Evolutionary conservation across 2,113 vertebrate species (phyloP), one percentile per base, ranked within the genome.

Genomic region (Pleuronectes platessa): DNA sequence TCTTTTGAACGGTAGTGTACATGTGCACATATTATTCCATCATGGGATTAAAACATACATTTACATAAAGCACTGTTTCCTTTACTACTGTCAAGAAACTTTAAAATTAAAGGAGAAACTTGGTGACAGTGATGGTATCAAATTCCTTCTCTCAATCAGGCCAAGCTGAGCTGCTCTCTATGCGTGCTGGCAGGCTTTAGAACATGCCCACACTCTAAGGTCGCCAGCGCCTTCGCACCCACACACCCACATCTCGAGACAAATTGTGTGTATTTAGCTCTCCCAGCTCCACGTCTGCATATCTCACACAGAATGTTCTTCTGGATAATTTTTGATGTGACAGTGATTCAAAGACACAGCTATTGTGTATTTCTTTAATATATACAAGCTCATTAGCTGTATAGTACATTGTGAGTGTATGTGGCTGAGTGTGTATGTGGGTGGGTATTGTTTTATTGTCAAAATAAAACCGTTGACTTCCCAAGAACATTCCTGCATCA

Each of bases 121-220:
- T 10, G 42, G 11, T 45, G 42, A 45, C 42, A 45, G 42, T 15
- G 42, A 49, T 7, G 7, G 45, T 6, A 49, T 49, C 45, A 18
- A 47, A 18, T 49, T 49, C 45, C 45, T 18, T 49, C 17, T 49
- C 45, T 49, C 45, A 49, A 18, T 17, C 45, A 17, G 45, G 40
- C 40, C 40, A 13, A 42, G 17, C 45, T 49, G 2, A 47, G 71
- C 13, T 61, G 1, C 58, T 78, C n/a, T 68, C 21, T 61, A 51
- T 51, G 40, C 12, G 53, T 18, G 42, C 35, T 60, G 58, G 54
- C 15, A 78, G 60, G 26, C 17, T 58, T 65, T 49, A 31, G 1
- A 3, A 74, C 56, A 31, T 76, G 68, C 83, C 78, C 71, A 81
- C 68, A 42, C 42, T 75, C 56, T 65, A 56, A 88, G 81, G 74